A percentile compares a stretch with the other conserved stretches of the same genome.
Conservation (phyloP, 2,113 vertebrate species). For the Falco punctatus region DNA sequence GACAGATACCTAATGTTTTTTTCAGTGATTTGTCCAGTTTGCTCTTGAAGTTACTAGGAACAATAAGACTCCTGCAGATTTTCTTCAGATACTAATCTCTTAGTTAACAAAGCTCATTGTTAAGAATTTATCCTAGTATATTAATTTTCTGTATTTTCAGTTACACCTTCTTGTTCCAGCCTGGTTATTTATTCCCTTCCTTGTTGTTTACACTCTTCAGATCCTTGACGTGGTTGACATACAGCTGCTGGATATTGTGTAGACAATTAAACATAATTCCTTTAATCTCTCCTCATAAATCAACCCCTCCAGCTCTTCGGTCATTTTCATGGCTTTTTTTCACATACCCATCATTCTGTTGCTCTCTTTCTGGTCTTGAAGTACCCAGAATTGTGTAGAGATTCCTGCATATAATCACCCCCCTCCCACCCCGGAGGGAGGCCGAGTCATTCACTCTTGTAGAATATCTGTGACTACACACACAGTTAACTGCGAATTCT, state of each 20-base stretch:
- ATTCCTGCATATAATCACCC: background rate
- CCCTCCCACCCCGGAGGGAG: background rate
- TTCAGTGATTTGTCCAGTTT: background rate
- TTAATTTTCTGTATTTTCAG: background rate
- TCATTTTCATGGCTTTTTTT: background rate
- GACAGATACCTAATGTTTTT: background rate
- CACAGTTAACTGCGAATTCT: background rate
- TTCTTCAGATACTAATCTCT: background rate
- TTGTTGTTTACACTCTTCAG: background rate
- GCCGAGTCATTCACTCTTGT: background rate
- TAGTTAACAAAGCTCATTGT: background rate
- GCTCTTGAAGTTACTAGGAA: background rate
- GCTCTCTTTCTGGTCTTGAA: background rate
- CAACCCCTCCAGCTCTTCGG: background rate
- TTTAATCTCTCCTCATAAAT: constrained; percentile 15
- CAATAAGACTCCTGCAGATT: background rate
- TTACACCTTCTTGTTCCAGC: background rate
- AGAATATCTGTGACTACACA: background rate
- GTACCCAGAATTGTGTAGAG: background rate
- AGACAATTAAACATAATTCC: constrained; percentile 1
- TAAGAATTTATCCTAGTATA: background rate
- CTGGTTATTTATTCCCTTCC: background rate
- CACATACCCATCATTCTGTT: background rate
- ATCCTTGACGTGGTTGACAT: background rate
- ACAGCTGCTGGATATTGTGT: background rate